Evolutionary conservation across 2,113 vertebrate species (phyloP), one percentile per base, ranked within the genome.

Genomic region (Leptobrachium leishanense): DNA sequence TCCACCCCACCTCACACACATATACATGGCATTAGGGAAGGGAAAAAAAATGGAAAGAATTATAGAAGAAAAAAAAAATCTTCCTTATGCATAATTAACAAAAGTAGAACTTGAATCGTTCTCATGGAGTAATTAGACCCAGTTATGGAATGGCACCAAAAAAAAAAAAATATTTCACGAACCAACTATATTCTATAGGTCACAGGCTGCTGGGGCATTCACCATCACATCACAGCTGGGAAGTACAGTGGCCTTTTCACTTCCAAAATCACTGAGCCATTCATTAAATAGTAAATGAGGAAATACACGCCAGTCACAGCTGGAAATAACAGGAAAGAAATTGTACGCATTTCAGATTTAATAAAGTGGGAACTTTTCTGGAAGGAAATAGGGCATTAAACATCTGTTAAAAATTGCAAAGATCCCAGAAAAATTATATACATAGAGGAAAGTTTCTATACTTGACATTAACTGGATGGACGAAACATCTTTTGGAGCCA

Each of bases 191-290:
- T 62, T 15, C 72, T 62, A 74, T 74, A 57, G 13, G 54, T 74
- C 44, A 74, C 55, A 74, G 5, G 7, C 72, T 59, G 72, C 72
- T 43, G 39, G 6, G 55, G n/a, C 7, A 59, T 42, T 43, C 55
- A 20, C 31, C 20, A 10, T 1, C 55, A 1, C 40, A 43, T 39
- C 54, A 74, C 72, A 74, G 72, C 72, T 74, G 72, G 54, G 55
- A 59, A 74, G 40, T 74, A 74, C 72, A 74, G 72, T 62, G 57
- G 70, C 40, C 55, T 42, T 43, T 74, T 74, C 72, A 62, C 72
- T 57, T 59, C n/a, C 40, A 54, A 74, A 74, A 74, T 74, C 72
- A 74, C 54, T 74, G 55, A 40, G 55, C 54, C 72, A 74, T 74
- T 74, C 72, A 74, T 41, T 42, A 74, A 74, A 74, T 74, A 62